A percentile compares a stretch with the other conserved stretches of the same genome.
These are phyloP conservation scores for Pammene aurita DNA, from an alignment of 2,888 invertebrate species.

Conservation along the genomic window DNA sequence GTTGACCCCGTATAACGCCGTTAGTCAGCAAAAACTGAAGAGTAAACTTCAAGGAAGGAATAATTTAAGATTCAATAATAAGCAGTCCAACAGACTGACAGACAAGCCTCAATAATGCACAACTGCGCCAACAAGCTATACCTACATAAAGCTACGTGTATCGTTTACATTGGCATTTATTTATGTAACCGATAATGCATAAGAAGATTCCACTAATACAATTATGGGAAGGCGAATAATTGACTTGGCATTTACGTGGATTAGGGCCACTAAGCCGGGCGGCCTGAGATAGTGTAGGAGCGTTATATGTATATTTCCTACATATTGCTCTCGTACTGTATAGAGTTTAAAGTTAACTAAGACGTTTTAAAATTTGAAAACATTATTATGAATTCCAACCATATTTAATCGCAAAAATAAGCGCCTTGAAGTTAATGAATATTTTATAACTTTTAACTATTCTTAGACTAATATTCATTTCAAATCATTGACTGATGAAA, in stretches of 20 bases:
- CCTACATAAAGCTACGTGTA: background rate
- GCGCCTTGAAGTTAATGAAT: too few relatives aligned
- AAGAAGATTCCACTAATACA: slow-evolving; percentile 49
- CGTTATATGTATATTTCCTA: background rate
- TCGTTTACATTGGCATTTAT: slow-evolving; percentile 7
- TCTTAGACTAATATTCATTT: too few relatives aligned
- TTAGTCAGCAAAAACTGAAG: background rate
- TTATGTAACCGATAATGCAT: slow-evolving; percentile 31
- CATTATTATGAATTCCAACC: too few relatives aligned
- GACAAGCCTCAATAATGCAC: slow-evolving; percentile 24
- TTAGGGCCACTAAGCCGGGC: slow-evolving; percentile 46
- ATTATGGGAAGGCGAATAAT: slow-evolving; percentile 54
- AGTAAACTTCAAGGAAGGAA: background rate
- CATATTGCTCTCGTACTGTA: background rate
- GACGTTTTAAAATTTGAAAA: too few relatives aligned
- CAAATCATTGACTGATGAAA: too few relatives aligned
- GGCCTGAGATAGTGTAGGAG: slow-evolving; percentile 5
- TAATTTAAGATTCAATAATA: slow-evolving; percentile 21
- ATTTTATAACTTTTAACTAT: too few relatives aligned
- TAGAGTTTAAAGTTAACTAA: too few relatives aligned
- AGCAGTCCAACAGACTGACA: slow-evolving; percentile 1
- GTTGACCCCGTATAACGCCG: too few relatives aligned
- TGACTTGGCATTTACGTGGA: slow-evolving; percentile 45
- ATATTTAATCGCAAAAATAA: too few relatives aligned
- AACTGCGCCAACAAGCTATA: slow-evolving; percentile 4